Evolutionary conservation across 2,113 vertebrate species (phyloP).

Genomic region (Sceloporus tristichus): DNA sequence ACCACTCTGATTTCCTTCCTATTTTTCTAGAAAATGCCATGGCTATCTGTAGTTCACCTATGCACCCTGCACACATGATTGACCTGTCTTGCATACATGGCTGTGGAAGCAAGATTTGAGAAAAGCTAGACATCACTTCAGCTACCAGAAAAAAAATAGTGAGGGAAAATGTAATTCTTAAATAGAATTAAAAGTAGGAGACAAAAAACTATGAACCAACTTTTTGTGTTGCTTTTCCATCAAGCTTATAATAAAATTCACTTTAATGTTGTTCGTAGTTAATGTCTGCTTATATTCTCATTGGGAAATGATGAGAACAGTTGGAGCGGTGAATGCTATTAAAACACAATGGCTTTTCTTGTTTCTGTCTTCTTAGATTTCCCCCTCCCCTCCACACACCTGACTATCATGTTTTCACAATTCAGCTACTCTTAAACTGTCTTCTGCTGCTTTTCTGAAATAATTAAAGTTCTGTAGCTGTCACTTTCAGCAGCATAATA

Average conservation of each 20-base stretch:
- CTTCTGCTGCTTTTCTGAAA: neutral
- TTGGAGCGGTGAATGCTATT: neutral
- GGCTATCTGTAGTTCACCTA: too few relatives aligned
- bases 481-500: constrained; percentile 7
- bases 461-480: constrained; percentile 34
- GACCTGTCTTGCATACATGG: neutral
- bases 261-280: neutral
- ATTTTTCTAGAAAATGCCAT: neutral
- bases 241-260: constrained; percentile 16
- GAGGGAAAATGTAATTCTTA: neutral
- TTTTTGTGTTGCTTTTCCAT: neutral
- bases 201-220: neutral
- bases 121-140: neutral
- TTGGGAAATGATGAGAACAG: constrained; percentile 28
- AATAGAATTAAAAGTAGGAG: neutral
- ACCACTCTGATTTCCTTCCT: neutral
- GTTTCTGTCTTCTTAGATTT: neutral
- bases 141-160: neutral
- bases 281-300: constrained; percentile 14
- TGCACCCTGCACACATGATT: too few relatives aligned
- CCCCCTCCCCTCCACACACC: neutral
- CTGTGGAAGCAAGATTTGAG: neutral
- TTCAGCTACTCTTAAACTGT: constrained; percentile 14
- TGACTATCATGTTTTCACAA: neutral
- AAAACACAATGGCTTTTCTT: constrained; percentile 16